Base-by-base conservation (phyloP, 2,113 vertebrate species). In the Melierax canorus region DNA sequence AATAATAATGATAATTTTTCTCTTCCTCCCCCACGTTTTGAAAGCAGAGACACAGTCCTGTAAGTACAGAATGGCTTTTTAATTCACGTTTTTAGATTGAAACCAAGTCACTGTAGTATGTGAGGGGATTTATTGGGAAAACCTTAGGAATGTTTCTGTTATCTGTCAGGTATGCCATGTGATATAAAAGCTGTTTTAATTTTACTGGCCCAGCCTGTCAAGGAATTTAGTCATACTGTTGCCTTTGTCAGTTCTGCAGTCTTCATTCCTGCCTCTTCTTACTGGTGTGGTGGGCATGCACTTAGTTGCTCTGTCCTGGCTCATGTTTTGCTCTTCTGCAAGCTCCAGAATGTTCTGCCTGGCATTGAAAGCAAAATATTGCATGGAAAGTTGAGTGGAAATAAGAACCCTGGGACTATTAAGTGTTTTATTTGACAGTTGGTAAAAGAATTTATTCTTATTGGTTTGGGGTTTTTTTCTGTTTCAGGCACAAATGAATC, bases 401-500 rank as follows among this genome's bases (percentile, higher is more conserved):
- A 77, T 63, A 85, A 63, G 72, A 88, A 71, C 51, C 29, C 20
- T 59, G 38, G 43, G 34, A 39, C 38, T 64, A n/a, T 72, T 71
- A 62, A 76, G 23, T 72, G 43, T 45, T 72, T 72, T 83, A 88
- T 50, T 66, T 80, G 38, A 60, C 51, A 32, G 56, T 59, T 62
- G 45, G 16, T 85, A 88, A 80, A 60, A 81, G 0, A 58, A 53
- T 81, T 69, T 88, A 85, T 50, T 90, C 45, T 66, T 72, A 36
- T 66, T 34, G 55, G 55, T 80, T 24, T 90, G 12, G 3, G 19
- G 5, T 48, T 94, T 97, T 98, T 83, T 73, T 97, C 53, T 93
- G 12, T 98, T 98, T 93, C 97, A 99, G 99, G 98, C 98, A 90
- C 98, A 99, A 97, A 99, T 98, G 97, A 99, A 98, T 97, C 98